phyloP scores from a whole-genome alignment of 2,888 invertebrate genomes.

The Ceraclea dissimilis region DNA sequence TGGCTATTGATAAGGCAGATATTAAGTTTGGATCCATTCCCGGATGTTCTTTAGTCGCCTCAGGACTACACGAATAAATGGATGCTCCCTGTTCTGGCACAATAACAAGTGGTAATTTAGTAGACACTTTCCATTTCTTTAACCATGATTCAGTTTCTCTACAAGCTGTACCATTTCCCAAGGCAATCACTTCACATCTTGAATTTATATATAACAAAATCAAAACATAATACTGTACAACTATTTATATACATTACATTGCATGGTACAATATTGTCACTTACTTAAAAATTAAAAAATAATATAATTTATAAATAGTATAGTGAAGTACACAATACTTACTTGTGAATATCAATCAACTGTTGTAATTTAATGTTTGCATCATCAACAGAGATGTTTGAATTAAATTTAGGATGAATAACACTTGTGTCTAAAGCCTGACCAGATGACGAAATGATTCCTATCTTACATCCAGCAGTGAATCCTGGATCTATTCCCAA shows the following conservation, averaged over 20 bases:
- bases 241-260: neutral
- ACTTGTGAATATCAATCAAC: conserved; percentile 53
- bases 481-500: conserved; percentile 89
- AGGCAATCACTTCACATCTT: conserved; percentile 72
- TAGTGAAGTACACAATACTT: conserved; percentile 26
- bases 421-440: conserved; percentile 60
- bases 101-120: conserved; percentile 65
- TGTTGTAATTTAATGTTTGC: conserved; percentile 43
- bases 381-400: conserved; percentile 36
- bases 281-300: too few relatives aligned
- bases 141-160: conserved; percentile 80
- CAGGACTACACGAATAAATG: conserved; percentile 80
- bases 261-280: too few relatives aligned
- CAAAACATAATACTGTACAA: neutral
- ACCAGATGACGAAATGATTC: conserved; percentile 67
- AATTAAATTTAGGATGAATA: conserved; percentile 56
- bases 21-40: conserved; percentile 76
- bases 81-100: conserved; percentile 89
- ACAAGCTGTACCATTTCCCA: conserved; percentile 89
- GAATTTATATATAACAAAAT: conserved; percentile 8
- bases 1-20: conserved; percentile 68
- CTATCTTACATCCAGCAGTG: conserved; percentile 79
- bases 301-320: too few relatives aligned
- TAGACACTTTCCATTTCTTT: conserved; percentile 40
- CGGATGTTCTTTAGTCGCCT: conserved; percentile 81